Evolutionary conservation across 1,140 invertebrate species (phyloP).

Genomic region (Zaprionus ghesquierei): DNA sequence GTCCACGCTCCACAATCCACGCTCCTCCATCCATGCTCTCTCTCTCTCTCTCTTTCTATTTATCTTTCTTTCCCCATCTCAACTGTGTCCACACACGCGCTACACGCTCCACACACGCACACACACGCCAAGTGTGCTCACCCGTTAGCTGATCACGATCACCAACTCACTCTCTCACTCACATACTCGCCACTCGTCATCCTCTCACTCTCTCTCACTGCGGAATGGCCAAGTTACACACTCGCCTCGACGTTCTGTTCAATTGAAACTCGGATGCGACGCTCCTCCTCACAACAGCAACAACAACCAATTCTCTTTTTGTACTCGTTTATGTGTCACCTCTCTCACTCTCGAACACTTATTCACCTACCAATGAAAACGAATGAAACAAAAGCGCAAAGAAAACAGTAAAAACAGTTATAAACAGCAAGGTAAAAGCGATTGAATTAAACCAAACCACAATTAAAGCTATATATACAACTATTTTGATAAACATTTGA

Average conservation of each 20-base stretch:
- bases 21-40: neutral
- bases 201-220: conserved; percentile 23
- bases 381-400: neutral
- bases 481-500: conserved; percentile 30
- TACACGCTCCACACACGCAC: conserved; percentile 10
- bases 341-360: conserved; percentile 28
- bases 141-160: conserved; percentile 41
- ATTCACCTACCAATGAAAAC: conserved; percentile 4
- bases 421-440: conserved; percentile 13
- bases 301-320: conserved; percentile 29
- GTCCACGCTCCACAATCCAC: neutral
- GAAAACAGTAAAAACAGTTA: conserved; percentile 3
- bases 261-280: conserved; percentile 27
- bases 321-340: conserved; percentile 18
- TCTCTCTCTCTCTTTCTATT: neutral
- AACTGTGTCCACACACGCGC: neutral
- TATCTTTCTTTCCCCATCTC: neutral
- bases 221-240: conserved; percentile 40
- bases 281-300: conserved; percentile 28
- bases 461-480: conserved; percentile 24
- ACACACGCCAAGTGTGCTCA: conserved; percentile 33
- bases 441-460: conserved; percentile 29
- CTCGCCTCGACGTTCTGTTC: conserved; percentile 30
- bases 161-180: conserved; percentile 26
- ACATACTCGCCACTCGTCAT: conserved; percentile 26